Percentiles rank a stretch among this genome's conserved stretches.
These are phyloP conservation scores for Chymomyza amoena DNA, from an alignment of 2,888 invertebrate species.

Conservation along the genomic window DNA sequence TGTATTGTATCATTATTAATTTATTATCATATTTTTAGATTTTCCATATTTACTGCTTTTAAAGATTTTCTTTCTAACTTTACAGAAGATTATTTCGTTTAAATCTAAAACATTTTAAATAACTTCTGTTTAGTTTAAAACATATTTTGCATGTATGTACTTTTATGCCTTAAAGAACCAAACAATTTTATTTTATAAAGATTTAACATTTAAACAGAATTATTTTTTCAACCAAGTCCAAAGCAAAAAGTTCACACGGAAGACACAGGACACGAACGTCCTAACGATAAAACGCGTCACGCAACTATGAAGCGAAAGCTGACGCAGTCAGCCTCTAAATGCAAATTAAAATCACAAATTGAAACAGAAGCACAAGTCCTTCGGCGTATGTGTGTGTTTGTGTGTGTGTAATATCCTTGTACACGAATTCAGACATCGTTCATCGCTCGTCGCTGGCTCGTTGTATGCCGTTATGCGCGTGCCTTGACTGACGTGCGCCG, in stretches of 20 bases:
- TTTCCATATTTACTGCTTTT: too few relatives aligned
- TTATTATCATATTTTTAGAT: too few relatives aligned
- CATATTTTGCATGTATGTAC: too few relatives aligned
- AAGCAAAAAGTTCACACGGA: constrained; percentile 36
- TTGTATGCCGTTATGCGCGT: constrained; percentile 62
- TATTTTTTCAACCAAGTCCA: neutral
- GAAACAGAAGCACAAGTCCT: constrained; percentile 51
- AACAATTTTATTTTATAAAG: neutral
- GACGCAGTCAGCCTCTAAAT: constrained; percentile 60
- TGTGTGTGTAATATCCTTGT: constrained; percentile 51
- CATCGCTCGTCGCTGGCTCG: constrained; percentile 7
- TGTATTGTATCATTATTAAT: too few relatives aligned
- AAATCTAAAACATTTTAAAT: too few relatives aligned
- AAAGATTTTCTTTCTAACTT: too few relatives aligned
- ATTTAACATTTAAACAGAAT: too few relatives aligned
- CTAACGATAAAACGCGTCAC: constrained; percentile 64
- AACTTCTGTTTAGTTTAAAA: too few relatives aligned
- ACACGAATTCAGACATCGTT: constrained; percentile 14
- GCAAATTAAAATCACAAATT: constrained; percentile 68
- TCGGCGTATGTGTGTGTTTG: constrained; percentile 18
- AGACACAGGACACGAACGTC: constrained; percentile 59
- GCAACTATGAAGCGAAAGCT: constrained; percentile 64
- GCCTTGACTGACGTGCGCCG: constrained; percentile 49
- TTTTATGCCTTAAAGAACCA: too few relatives aligned
- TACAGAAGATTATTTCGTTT: too few relatives aligned